Evolutionary conservation across 2,113 vertebrate species (phyloP).

Genomic region (Sander lucioperca): DNA sequence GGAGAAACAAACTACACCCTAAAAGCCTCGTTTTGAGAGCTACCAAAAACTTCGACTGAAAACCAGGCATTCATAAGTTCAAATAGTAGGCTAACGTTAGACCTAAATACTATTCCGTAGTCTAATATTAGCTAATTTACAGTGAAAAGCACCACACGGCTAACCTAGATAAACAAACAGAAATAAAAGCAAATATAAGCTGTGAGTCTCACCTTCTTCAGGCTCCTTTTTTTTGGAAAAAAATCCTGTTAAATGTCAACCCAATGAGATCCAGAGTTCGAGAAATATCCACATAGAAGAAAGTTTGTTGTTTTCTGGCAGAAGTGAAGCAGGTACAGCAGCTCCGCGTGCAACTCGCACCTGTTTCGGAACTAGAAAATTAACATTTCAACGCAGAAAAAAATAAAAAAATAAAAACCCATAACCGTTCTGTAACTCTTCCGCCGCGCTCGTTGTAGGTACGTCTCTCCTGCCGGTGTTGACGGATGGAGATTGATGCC

Average conservation of each 20-base stretch:
- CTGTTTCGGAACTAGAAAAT: not conserved
- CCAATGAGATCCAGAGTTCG: conserved; percentile 34
- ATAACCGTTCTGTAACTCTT: not conserved
- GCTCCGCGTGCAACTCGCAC: not conserved
- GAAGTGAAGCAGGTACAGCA: not conserved
- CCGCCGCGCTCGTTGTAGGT: conserved; percentile 38
- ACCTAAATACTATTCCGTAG: no score
- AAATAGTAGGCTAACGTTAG: no score
- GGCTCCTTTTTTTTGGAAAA: conserved; percentile 24
- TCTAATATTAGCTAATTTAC: no score
- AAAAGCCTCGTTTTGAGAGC: no score
- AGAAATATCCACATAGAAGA: conserved; percentile 71
- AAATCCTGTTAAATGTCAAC: conserved; percentile 36
- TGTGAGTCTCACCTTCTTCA: conserved; percentile 57
- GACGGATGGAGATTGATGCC: conserved; percentile 91
- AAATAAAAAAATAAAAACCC: conserved; percentile 30
- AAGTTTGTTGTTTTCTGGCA: not conserved
- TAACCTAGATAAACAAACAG: not conserved
- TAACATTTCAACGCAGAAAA: conserved; percentile 12
- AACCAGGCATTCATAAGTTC: no score
- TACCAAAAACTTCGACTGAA: no score
- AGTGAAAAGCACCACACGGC: no score
- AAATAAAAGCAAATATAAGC: not conserved
- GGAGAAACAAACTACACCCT: no score
- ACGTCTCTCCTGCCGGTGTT: conserved; percentile 82